phyloP scores from a whole-genome alignment of 2,797 vertebrate species.

The Sphenodon punctatus region DNA sequence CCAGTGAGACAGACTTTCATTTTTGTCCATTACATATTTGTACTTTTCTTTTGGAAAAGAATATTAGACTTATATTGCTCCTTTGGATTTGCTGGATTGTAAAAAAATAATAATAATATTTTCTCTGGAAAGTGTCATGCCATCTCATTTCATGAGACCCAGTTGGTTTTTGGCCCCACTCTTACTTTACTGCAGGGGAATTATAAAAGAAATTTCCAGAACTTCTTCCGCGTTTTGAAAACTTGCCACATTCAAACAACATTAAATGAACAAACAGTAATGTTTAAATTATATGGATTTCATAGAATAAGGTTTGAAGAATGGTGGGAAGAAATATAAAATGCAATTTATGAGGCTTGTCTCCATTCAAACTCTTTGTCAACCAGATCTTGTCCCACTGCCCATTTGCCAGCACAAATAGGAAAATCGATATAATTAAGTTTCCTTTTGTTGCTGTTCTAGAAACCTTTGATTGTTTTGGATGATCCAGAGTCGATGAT shows the following conservation, averaged over 20 bases:
- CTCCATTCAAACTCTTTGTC: constrained; percentile 36
- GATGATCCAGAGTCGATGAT: constrained; percentile 42
- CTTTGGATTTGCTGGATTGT: background rate
- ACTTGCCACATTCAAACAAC: background rate
- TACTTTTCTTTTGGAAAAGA: background rate
- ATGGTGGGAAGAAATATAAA: constrained; percentile 51
- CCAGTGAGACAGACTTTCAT: background rate
- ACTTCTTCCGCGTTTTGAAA: constrained; percentile 5
- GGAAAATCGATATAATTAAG: constrained; percentile 48
- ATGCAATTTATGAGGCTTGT: constrained; percentile 32
- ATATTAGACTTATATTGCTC: background rate
- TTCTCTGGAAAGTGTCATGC: background rate
- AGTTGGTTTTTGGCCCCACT: background rate
- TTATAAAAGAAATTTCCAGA: constrained; percentile 36
- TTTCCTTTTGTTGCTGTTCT: constrained; percentile 38
- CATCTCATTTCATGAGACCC: background rate
- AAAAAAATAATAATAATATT: background rate
- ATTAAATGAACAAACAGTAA: background rate
- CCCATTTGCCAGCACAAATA: constrained; percentile 67
- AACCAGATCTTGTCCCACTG: constrained; percentile 62
- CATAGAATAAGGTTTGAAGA: constrained; percentile 39
- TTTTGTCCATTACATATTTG: background rate
- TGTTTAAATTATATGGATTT: constrained; percentile 16
- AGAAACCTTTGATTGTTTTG: constrained; percentile 66
- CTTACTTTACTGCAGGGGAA: constrained; percentile 8